Conservation (phyloP, 2,888 invertebrate genomes). For the Drosophila affinis region DNA sequence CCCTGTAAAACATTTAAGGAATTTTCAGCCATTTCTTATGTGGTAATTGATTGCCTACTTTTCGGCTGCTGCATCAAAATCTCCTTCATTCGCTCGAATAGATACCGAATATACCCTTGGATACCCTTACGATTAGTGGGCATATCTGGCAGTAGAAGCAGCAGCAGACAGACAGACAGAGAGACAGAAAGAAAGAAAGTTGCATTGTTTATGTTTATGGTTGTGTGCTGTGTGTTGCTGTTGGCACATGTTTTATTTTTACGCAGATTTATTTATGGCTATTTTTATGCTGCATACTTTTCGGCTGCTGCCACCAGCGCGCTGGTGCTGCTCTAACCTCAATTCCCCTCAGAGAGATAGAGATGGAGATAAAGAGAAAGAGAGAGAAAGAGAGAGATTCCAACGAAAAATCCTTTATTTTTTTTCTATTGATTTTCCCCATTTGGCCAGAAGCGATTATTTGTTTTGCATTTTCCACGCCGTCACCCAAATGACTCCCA, state of each 20-base stretch:
- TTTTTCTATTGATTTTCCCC: constrained; percentile 50
- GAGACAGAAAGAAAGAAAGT: constrained; percentile 38
- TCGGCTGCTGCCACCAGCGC: constrained; percentile 13
- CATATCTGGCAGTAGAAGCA: constrained; percentile 5
- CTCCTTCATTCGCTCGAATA: no score
- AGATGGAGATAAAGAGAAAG: constrained; percentile 9
- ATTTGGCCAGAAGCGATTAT: constrained; percentile 42
- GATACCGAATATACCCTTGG: not conserved
- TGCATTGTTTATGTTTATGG: constrained; percentile 56
- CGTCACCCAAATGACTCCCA: constrained; percentile 48
- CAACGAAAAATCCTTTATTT: constrained; percentile 26
- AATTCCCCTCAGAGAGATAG: constrained; percentile 32
- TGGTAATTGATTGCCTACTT: no score
- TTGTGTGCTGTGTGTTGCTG: constrained; percentile 13
- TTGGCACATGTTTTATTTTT: constrained; percentile 57
- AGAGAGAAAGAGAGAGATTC: not conserved
- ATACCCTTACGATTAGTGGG: not conserved
- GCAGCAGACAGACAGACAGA: not conserved
- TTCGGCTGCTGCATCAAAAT: no score
- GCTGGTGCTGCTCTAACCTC: constrained; percentile 38
- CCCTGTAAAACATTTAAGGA: not conserved
- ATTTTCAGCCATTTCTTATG: no score
- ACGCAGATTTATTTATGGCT: constrained; percentile 55
- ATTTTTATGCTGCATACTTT: constrained; percentile 49
- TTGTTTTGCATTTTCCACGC: constrained; percentile 55